Base-by-base conservation (phyloP, 2,888 invertebrate genomes). In the Ditula angustiorana region DNA sequence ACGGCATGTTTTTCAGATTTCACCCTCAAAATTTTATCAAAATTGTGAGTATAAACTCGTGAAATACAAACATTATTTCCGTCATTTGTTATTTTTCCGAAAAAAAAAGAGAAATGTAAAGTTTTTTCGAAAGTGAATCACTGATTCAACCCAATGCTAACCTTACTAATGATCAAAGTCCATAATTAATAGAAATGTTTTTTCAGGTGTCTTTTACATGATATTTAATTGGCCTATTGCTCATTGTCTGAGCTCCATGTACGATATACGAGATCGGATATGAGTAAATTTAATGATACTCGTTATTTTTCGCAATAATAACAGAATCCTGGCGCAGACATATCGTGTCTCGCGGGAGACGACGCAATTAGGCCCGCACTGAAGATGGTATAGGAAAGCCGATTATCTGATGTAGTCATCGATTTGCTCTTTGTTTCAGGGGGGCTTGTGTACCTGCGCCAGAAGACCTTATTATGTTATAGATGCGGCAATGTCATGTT, bases 331-430 rank as follows among this genome's bases (percentile, higher is more conserved):
- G 56, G 66, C 66, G 47, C 65, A 69, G 67, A 70, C 68, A 65
- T 69, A 56, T 73, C 78, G 26, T 59, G 68, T 73, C 76, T 75
- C 72, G 24, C 67, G 79, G 80, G 77, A 71, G 57, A 44, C 33
- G 66, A 53, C 71, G 74, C 83, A 85, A 86, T 85, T 83, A 85
- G 75, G 57, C 70, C 67, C 56, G 53, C 69, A 64, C 61, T 78
- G 77, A 74, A 71, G 74, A 74, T 71, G 73, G 76, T 79, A 81
- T 78, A 78, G 80, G 75, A 85, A 85, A 85, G 85, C 83, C 80
- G 85, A 82, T 85, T 86, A 85, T 72, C 67, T 68, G 71, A 59
- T 67, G 61, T 67, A 28, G 62, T 67, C 64, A 70, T 71, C 68
- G 71, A 71, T 70, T 70, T 61, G 66, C 46, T 68, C 63, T 63